Base-by-base conservation (phyloP, 92 coral and sea anemone genomes). In the Porites rus region DNA sequence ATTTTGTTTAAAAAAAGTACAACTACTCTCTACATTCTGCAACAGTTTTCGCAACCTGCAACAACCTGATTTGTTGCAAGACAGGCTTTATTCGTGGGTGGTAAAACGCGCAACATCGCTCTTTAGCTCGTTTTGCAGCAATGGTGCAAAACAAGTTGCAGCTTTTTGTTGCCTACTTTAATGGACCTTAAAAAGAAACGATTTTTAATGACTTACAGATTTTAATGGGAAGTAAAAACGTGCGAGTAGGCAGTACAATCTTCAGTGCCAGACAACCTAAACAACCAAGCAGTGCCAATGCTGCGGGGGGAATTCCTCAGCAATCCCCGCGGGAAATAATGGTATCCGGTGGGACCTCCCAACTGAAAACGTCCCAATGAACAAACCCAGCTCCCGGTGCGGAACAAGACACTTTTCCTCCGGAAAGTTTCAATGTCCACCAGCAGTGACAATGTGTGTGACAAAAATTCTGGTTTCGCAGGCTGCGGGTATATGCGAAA, bases 221-320 rank as follows among this genome's bases (percentile, higher is more conserved):
- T 78, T 53, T 81, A 25, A 88, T 90, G 94, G 99, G 98, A 1
- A 96, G 99, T 86, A 96, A 95, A 18, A 93, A 93, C 74, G 98
- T 96, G 1, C 93, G 99, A 51, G 96, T 96, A 19, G 99, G 99
- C 28, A 96, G 99, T 85, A 93, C 98, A 28, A 95, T 96, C 83
- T 96, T 96, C 84, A 98, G 99, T 65, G 93, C 96, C 19, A 92
- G 99, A 60, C 93, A 89, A 58, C 87, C 85, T 8, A 92, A 89
- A 68, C 91, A 54, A 0, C 69, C 84, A 65, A 79, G 70, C 51
- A 66, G 43, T 12, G 65, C 79, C n/a, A 52, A 77, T 21, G 4
- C 79, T 13, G 78, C 28, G 65, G 68, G 53, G 52, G 70, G 25
- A 0, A 51, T 61, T 20, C 12, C 85, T 51, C 65, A 74, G 50